A percentile compares a stretch with the other conserved stretches of the same genome.
Evolutionary conservation across 2,888 invertebrate species (phyloP).

Genomic region (Gasteruption jaculator): DNA sequence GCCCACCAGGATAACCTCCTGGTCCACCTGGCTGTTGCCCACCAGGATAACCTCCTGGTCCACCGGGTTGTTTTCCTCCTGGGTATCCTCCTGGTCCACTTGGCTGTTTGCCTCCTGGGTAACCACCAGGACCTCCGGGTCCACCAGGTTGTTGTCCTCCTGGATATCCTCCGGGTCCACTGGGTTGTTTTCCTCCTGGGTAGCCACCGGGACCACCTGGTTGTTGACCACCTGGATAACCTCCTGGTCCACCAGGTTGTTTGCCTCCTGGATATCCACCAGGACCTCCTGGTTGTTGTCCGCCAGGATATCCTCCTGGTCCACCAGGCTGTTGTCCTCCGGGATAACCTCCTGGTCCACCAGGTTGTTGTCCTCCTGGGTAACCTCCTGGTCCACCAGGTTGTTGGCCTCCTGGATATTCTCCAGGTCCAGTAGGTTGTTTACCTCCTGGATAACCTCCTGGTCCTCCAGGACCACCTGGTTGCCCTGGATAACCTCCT

Average conservation of each 20-base stretch:
- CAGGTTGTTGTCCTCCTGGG: slow-evolving; percentile 35
- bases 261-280: slow-evolving; percentile 17
- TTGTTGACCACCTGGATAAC: slow-evolving; percentile 26
- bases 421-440: slow-evolving; percentile 36
- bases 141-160: slow-evolving; percentile 33
- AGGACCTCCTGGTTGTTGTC: slow-evolving; percentile 22
- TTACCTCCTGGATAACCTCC: slow-evolving; percentile 26
- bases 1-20: slow-evolving; percentile 25
- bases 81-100: slow-evolving; percentile 22
- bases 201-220: slow-evolving; percentile 38
- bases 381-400: slow-evolving; percentile 31
- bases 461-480: slow-evolving; percentile 24
- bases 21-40: slow-evolving; percentile 26
- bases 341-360: slow-evolving; percentile 40
- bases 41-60: slow-evolving; percentile 29
- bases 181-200: too few species aligned
- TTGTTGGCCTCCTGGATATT: slow-evolving; percentile 32
- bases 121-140: slow-evolving; percentile 29
- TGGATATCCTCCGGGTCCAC: slow-evolving; percentile 29
- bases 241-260: slow-evolving; percentile 19
- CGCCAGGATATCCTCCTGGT: slow-evolving; percentile 29
- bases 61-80: slow-evolving; percentile 26
- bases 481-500: slow-evolving; percentile 25
- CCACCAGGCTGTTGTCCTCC: slow-evolving; percentile 34
- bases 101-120: slow-evolving; percentile 39